Conservation (phyloP, 2,888 invertebrate genomes). For the Eupeodes luniger region DNA sequence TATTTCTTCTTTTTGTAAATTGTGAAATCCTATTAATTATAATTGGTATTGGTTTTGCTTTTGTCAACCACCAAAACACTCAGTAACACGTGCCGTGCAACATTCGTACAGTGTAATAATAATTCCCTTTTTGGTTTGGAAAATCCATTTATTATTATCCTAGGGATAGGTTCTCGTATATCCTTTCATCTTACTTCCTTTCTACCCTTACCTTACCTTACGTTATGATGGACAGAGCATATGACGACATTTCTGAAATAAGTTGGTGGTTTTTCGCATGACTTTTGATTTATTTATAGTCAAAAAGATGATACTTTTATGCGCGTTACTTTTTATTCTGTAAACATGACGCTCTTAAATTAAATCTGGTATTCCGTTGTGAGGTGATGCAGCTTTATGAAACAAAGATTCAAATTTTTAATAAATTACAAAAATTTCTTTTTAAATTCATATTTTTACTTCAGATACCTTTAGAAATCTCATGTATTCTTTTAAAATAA, state of each 20-base stretch:
- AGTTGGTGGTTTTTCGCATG: slow-evolving; percentile 24
- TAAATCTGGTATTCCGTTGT: neutral
- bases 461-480: too few relatives aligned
- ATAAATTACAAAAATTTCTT: too few relatives aligned
- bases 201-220: neutral
- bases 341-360: neutral
- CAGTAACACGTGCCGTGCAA: slow-evolving; percentile 26
- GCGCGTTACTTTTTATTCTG: neutral
- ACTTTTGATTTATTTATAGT: slow-evolving; percentile 33
- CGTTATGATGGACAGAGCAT: slow-evolving; percentile 13
- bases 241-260: slow-evolving; percentile 27
- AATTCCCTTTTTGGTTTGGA: neutral
- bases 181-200: neutral
- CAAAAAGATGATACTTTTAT: slow-evolving; percentile 1
- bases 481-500: too few relatives aligned
- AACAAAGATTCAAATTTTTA: too few relatives aligned
- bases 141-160: slow-evolving; percentile 22
- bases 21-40: slow-evolving; percentile 31
- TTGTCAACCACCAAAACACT: slow-evolving; percentile 18
- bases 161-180: neutral
- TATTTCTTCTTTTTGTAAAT: neutral
- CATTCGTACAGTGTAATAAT: neutral
- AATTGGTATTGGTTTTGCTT: slow-evolving; percentile 35
- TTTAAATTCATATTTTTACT: too few relatives aligned
- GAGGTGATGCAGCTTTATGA: neutral